Evolutionary conservation across 1,140 invertebrate genomes (phyloP).

Genomic region (Pectinophora gossypiella): DNA sequence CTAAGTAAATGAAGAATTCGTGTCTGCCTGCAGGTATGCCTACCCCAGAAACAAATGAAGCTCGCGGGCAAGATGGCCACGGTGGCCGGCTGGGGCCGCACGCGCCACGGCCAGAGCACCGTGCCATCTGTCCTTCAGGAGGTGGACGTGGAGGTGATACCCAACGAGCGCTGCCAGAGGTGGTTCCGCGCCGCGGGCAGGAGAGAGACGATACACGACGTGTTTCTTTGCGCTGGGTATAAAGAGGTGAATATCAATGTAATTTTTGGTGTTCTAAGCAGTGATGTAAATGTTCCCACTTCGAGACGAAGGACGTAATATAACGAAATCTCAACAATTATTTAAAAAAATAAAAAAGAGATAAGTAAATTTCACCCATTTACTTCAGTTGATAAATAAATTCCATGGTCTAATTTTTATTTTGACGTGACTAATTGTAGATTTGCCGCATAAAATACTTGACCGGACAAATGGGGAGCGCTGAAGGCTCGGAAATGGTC

Average conservation of each 20-base stretch:
- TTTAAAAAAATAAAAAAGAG: too few species aligned
- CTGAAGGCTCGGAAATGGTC: too few species aligned
- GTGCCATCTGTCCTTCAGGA: slow-evolving; percentile 85
- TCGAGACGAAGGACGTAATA: too few species aligned
- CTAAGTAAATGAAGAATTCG: too few species aligned
- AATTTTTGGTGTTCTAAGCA: not conserved
- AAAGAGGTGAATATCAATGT: slow-evolving; percentile 79
- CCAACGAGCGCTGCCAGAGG: slow-evolving; percentile 91
- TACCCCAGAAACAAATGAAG: slow-evolving; percentile 85
- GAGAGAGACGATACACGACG: slow-evolving; percentile 93
- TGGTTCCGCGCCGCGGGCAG: slow-evolving; percentile 94
- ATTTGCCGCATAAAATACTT: too few species aligned
- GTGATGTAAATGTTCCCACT: too few species aligned
- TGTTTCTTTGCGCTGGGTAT: slow-evolving; percentile 95
- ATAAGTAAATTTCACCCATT: too few species aligned
- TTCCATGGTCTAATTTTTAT: too few species aligned
- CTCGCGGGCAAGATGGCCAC: slow-evolving; percentile 89
- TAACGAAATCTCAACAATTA: too few species aligned
- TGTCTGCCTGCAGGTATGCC: slow-evolving; percentile 89
- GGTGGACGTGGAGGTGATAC: slow-evolving; percentile 92
- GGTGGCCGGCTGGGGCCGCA: slow-evolving; percentile 93
- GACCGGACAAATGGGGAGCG: too few species aligned
- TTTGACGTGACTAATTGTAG: too few species aligned
- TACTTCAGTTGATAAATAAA: too few species aligned
- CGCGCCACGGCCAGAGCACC: slow-evolving; percentile 87